These are phyloP conservation scores for Didymodactylos carnosus DNA, from an alignment of 2,888 invertebrate species.

Conservation along the genomic window DNA sequence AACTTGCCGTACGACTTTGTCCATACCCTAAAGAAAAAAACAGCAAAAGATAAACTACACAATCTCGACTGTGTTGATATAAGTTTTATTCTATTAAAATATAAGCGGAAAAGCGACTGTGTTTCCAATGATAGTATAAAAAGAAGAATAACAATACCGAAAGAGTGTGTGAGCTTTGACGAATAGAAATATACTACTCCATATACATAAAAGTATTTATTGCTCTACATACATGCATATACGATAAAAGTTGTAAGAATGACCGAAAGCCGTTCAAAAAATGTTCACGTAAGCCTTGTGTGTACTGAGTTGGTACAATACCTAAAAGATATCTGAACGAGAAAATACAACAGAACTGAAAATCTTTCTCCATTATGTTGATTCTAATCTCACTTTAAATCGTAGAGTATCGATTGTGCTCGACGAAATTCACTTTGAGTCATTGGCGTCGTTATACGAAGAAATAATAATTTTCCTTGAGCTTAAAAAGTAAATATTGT, in stretches of 20 bases:
- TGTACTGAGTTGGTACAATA: slow-evolving; percentile 46
- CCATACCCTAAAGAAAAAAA: slow-evolving; percentile 47
- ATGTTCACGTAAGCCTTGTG: slow-evolving; percentile 57
- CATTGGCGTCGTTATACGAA: slow-evolving; percentile 1
- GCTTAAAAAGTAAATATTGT: too few species aligned
- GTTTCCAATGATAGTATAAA: too few species aligned
- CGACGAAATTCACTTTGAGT: slow-evolving; percentile 49
- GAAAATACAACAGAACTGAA: neutral
- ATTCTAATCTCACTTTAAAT: too few species aligned
- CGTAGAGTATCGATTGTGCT: slow-evolving; percentile 70
- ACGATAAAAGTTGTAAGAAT: slow-evolving; percentile 58
- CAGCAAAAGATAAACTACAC: too few species aligned
- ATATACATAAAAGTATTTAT: too few species aligned
- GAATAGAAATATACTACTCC: too few species aligned
- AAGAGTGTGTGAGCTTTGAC: too few species aligned
- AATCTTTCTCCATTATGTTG: neutral
- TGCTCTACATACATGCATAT: slow-evolving; percentile 61
- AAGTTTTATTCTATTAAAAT: too few species aligned
- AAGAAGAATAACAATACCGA: too few species aligned
- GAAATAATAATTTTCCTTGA: neutral
- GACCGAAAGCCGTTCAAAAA: slow-evolving; percentile 64
- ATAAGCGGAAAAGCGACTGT: too few species aligned
- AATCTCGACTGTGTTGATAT: too few species aligned
- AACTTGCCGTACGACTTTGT: slow-evolving; percentile 50
- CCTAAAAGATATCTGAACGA: neutral